Evolutionary conservation across 2,797 vertebrate genomes (phyloP).

Genomic region (Rachycentron canadum): DNA sequence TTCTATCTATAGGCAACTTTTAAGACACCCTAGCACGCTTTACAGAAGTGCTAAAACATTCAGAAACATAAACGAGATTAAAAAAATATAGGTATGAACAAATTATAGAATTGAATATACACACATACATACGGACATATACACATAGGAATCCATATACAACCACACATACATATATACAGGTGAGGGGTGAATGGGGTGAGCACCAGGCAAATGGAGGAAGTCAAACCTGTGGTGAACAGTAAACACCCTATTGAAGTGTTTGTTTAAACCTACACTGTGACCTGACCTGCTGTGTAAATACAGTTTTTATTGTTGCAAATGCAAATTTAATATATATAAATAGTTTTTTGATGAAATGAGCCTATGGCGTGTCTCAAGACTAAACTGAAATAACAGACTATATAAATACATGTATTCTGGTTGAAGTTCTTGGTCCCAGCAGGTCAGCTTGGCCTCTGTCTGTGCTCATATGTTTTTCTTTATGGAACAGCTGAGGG

Average conservation of each 20-base stretch:
- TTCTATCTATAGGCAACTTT: too few species aligned
- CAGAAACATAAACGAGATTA: too few species aligned
- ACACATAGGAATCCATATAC: too few species aligned
- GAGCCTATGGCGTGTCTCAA: too few species aligned
- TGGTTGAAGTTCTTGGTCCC: neutral
- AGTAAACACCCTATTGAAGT: conserved; percentile 38
- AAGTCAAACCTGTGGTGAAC: neutral
- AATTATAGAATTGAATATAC: too few species aligned
- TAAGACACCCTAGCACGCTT: too few species aligned
- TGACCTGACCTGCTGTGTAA: conserved; percentile 2
- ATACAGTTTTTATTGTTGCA: neutral
- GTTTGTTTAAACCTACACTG: conserved; percentile 10
- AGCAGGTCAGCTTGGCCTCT: neutral
- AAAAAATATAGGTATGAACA: too few species aligned
- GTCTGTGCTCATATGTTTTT: conserved; percentile 16
- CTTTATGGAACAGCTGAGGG: conserved; percentile 52
- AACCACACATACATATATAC: too few species aligned
- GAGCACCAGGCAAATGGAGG: conserved; percentile 3
- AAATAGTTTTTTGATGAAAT: too few species aligned
- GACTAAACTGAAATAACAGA: neutral
- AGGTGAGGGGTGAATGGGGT: conserved; percentile 29
- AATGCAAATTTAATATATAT: too few species aligned
- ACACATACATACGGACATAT: too few species aligned
- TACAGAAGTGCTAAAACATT: too few species aligned
- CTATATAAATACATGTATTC: neutral